Conservation (phyloP, 2,888 invertebrate species). For the Baronia brevicornis region DNA sequence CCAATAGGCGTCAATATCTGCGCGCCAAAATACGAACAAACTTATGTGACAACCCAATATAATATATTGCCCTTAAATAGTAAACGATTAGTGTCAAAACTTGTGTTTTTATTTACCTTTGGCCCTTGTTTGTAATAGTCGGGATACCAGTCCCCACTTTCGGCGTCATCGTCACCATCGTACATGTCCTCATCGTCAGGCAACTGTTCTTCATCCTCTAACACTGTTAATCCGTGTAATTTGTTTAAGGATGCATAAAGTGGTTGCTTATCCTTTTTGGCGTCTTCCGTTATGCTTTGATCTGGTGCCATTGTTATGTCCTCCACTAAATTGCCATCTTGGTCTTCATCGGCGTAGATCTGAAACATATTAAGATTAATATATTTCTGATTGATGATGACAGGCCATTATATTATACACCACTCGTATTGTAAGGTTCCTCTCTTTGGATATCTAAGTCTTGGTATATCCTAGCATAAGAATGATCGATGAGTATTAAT, state of each 20-base stretch:
- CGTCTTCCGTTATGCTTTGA: conserved; percentile 21
- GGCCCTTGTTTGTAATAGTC: conserved; percentile 51
- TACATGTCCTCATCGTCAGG: conserved; percentile 52
- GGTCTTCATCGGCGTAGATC: conserved; percentile 62
- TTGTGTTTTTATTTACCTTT: too few species aligned
- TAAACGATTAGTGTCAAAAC: too few species aligned
- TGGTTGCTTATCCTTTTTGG: conserved; percentile 25
- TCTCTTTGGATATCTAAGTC: conserved; percentile 6
- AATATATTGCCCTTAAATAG: too few species aligned
- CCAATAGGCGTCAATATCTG: too few species aligned
- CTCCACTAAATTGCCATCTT: conserved; percentile 31
- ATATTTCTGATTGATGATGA: not conserved
- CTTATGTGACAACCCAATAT: too few species aligned
- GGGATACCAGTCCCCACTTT: conserved; percentile 60
- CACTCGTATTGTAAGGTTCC: too few species aligned
- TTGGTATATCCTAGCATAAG: too few species aligned
- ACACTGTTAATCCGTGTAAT: conserved; percentile 51
- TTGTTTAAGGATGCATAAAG: conserved; percentile 45
- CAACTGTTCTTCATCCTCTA: conserved; percentile 48
- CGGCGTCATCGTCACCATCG: conserved; percentile 43
- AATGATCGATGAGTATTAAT: too few species aligned
- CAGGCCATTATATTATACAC: not conserved
- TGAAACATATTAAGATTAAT: conserved; percentile 23
- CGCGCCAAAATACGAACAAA: too few species aligned
- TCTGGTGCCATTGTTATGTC: conserved; percentile 22